These are phyloP conservation scores for Mustela erminea DNA, from an alignment of 2,797 vertebrate species.

Conservation along the genomic window DNA sequence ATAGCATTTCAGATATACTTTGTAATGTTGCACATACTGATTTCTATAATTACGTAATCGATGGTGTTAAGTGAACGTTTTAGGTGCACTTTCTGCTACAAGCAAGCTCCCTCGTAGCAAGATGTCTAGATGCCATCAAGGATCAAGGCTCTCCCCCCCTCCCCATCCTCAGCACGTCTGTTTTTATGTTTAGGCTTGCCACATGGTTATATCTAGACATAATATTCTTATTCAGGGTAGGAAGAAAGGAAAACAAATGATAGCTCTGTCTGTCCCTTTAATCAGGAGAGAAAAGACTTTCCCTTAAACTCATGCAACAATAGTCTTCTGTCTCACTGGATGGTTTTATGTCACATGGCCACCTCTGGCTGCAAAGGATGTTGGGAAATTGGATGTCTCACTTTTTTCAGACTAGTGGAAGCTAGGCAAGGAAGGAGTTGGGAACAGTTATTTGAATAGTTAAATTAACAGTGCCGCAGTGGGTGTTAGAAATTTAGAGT, in stretches of 20 bases:
- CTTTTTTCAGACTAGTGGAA: not conserved
- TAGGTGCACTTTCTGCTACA: not conserved
- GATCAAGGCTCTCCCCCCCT: not conserved
- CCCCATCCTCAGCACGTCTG: not conserved
- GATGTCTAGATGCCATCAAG: not conserved
- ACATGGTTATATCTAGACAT: not conserved
- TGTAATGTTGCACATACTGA: not conserved
- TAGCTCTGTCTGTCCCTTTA: not conserved
- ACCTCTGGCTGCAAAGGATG: not conserved
- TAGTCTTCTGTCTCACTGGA: not conserved
- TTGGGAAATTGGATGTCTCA: not conserved
- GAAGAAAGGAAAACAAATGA: not conserved
- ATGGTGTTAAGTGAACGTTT: not conserved
- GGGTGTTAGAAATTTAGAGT: not conserved
- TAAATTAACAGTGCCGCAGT: not conserved
- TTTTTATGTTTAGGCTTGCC: not conserved
- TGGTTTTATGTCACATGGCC: not conserved
- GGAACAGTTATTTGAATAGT: not conserved
- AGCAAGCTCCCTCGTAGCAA: not conserved
- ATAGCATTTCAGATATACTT: not conserved
- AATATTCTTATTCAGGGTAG: not conserved
- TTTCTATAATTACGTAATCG: not conserved
- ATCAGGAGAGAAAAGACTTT: not conserved
- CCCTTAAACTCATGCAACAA: no score
- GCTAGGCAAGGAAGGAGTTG: not conserved